These are phyloP conservation scores for Sebastiscus tertius DNA, from an alignment of 2,797 vertebrate species.

Conservation along the genomic window DNA sequence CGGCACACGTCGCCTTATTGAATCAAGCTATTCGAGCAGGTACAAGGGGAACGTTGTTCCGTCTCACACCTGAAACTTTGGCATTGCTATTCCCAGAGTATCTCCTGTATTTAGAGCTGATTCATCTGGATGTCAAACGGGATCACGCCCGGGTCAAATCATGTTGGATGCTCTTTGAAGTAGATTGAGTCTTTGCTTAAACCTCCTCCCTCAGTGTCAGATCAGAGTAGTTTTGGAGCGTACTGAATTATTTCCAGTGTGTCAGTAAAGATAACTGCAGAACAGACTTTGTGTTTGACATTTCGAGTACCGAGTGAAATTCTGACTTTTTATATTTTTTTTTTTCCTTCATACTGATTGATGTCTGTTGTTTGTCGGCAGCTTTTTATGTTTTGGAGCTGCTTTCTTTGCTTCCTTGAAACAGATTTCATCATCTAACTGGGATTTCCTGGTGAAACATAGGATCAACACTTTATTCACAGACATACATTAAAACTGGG, in stretches of 20 bases:
- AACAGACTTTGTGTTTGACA: constrained; percentile 58
- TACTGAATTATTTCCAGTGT: constrained; percentile 47
- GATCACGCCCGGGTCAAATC: constrained; percentile 66
- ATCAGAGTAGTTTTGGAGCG: constrained; percentile 46
- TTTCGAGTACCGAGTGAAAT: constrained; percentile 57
- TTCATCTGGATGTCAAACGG: constrained; percentile 65
- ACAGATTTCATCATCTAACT: not conserved
- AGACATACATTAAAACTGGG: not conserved
- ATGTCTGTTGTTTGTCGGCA: constrained; percentile 40
- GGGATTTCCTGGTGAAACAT: constrained; percentile 25
- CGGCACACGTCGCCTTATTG: constrained; percentile 66
- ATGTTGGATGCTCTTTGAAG: constrained; percentile 61
- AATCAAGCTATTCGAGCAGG: constrained; percentile 62
- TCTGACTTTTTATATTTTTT: constrained; percentile 36
- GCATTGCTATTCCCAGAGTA: constrained; percentile 40
- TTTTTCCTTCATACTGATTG: constrained; percentile 24
- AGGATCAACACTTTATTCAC: not conserved
- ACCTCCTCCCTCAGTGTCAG: constrained; percentile 46
- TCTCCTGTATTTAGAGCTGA: constrained; percentile 60
- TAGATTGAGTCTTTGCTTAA: constrained; percentile 60
- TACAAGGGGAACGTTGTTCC: constrained; percentile 48
- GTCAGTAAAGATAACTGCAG: constrained; percentile 58
- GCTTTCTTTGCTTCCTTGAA: constrained; percentile 16
- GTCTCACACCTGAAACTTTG: constrained; percentile 58
- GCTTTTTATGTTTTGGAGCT: constrained; percentile 46